Percentiles rank a stretch among this genome's conserved stretches.
These are phyloP conservation scores for Hippocampus mohnikei DNA, from an alignment of 2,113 vertebrate species.

Conservation along the genomic window DNA sequence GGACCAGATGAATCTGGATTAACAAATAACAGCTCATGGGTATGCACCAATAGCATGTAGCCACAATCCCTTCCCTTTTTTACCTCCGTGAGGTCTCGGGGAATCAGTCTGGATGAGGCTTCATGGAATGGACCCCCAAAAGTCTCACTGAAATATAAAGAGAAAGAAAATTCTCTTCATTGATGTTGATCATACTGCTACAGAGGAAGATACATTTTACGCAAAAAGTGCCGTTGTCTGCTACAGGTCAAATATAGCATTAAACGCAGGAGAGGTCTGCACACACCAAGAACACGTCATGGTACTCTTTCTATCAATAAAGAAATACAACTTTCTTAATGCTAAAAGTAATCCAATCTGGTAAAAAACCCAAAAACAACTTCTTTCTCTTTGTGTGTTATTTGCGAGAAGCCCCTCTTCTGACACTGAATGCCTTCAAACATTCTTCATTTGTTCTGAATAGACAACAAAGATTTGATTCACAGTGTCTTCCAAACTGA, in stretches of 20 bases:
- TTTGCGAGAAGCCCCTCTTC: conserved; percentile 16
- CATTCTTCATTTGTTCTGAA: conserved; percentile 49
- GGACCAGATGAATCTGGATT: conserved; percentile 30
- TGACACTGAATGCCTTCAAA: conserved; percentile 13
- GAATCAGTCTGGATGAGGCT: conserved; percentile 1
- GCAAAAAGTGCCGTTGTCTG: background rate
- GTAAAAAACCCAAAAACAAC: too few relatives aligned
- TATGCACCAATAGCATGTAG: background rate
- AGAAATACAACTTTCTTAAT: background rate
- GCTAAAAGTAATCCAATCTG: background rate
- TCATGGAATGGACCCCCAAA: background rate
- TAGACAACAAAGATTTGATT: conserved; percentile 41
- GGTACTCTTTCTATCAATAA: background rate
- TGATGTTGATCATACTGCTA: background rate
- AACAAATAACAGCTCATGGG: conserved; percentile 15
- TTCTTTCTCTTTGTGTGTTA: conserved; percentile 18
- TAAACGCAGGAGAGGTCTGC: background rate
- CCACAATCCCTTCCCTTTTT: conserved; percentile 2
- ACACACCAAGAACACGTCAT: background rate
- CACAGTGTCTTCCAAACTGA: conserved; percentile 33
- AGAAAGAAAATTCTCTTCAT: background rate
- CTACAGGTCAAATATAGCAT: background rate
- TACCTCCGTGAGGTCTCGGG: conserved; percentile 1
- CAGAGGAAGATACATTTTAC: background rate
- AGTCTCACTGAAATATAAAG: background rate